Evolutionary conservation across 2,797 vertebrate genomes (phyloP).

Genomic region (Muscicapa comitata): DNA sequence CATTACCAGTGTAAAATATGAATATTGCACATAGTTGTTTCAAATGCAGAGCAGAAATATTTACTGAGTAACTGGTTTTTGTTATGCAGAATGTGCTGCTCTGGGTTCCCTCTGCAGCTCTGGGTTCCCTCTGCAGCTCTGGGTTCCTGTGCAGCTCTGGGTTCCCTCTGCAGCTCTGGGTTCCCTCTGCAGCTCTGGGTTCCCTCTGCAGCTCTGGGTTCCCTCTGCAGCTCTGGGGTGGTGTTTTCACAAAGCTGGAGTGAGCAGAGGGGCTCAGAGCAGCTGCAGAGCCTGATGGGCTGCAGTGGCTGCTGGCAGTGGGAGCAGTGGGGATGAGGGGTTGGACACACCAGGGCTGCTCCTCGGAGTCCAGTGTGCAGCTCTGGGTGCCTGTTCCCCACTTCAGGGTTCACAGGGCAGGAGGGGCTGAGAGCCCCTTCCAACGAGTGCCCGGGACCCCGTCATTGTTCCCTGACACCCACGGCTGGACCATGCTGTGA

Average conservation of each 20-base stretch:
- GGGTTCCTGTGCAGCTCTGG: too few relatives aligned
- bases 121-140: too few relatives aligned
- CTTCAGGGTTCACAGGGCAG: not conserved
- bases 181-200: too few relatives aligned
- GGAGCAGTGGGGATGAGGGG: fast-evolving
- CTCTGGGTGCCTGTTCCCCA: not conserved
- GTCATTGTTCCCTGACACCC: fast-evolving
- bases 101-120: too few relatives aligned
- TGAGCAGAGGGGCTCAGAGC: not conserved
- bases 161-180: too few relatives aligned
- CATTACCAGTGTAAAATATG: not conserved
- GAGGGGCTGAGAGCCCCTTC: not conserved
- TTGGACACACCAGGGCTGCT: fast-evolving
- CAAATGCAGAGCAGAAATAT: not conserved
- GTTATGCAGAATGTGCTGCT: not conserved
- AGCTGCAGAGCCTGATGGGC: not conserved
- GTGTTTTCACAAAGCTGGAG: fast-evolving
- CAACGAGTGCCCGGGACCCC: fast-evolving
- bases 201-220: too few relatives aligned
- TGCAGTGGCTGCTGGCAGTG: not conserved
- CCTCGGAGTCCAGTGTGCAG: not conserved
- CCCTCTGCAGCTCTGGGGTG: not conserved
- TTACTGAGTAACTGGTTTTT: not conserved
- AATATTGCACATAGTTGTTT: not conserved
- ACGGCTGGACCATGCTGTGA: fast-evolving